Evolutionary conservation across 2,888 invertebrate species (phyloP).

Genomic region (Aphodius sticticus): DNA sequence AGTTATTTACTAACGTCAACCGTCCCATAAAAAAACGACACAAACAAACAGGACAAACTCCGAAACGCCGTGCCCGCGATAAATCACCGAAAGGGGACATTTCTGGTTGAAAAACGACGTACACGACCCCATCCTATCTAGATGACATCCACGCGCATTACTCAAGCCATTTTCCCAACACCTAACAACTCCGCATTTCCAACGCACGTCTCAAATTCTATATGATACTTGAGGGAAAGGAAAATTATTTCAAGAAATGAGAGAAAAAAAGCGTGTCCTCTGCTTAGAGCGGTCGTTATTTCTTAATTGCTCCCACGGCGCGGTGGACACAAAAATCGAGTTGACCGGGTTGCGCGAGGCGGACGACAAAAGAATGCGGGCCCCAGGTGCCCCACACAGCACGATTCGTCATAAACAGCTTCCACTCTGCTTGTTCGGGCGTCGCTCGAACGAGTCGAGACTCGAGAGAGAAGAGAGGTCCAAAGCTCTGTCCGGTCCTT

Average conservation of each 20-base stretch:
- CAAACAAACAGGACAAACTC: not conserved
- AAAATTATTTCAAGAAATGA: not conserved
- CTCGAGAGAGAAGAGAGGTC: not conserved
- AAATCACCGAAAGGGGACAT: not conserved
- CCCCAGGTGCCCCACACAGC: slow-evolving; percentile 4
- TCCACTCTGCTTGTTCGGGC: not conserved
- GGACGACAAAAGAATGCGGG: not conserved
- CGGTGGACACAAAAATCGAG: not conserved
- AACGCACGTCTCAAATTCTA: not conserved
- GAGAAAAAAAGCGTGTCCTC: not conserved
- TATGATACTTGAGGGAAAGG: not conserved
- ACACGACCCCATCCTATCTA: not conserved
- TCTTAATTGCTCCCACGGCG: not conserved
- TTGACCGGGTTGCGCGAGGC: not conserved
- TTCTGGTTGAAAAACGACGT: slow-evolving; percentile 4
- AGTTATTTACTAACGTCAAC: not conserved
- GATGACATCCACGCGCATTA: not conserved
- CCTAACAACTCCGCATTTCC: not conserved
- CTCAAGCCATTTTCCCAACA: not conserved
- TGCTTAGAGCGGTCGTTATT: not conserved
- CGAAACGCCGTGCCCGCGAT: not conserved
- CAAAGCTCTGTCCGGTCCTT: not conserved
- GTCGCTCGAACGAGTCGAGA: not conserved
- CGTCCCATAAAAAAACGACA: not conserved
- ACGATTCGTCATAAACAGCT: slow-evolving; percentile 4